Base-by-base conservation (phyloP, 1,140 invertebrate genomes). In the Formica exsecta region DNA sequence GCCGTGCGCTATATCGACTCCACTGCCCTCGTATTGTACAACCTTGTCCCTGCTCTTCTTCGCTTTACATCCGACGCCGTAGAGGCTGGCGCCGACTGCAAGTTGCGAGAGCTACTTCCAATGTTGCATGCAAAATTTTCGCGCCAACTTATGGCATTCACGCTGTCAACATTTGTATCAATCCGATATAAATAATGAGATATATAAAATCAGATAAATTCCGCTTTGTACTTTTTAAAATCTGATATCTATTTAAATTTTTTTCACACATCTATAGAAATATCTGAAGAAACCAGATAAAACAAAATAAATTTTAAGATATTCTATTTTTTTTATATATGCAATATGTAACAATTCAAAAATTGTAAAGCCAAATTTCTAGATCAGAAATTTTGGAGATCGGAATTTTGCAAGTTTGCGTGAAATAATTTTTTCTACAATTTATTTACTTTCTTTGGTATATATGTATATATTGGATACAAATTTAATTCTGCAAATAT, bases 31-130 rank as follows among this genome's bases (percentile, higher is more conserved):
- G 59, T 83, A 83, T 83, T 68, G 79, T 62, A 36, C 79, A 83
- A 59, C 79, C 79, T 83, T 81, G 79, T 81, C 79, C 79, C 70
- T 83, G 79, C 79, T 83, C 79, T 74, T 83, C 71, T 83, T 83
- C 54, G 66, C 79, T 81, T 61, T 74, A 74, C 54, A 44, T 61
- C 68, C 38, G 66, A 81, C 66, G 44, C 13, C 44, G 7, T 61
- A 44, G 68, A 73, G 79, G 25, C 66, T 54, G 8, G 54, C 32
- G 36, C 19, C 32, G 29, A 16, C 54, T 32, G 54, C 36, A 61
- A 83, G 54, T 74, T 83, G 68, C 68, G 48, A 62, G 22, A 83
- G 25, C 25, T 61, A 81, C 41, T 61, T 83, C 25, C 19, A 71
- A 71, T 73, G 36, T 51, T 54, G 70, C 38, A 70, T 54, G 65